A percentile compares a stretch with the other conserved stretches of the same genome.
phyloP scores from a whole-genome alignment of 2,888 invertebrate genomes.

The Fissipunctia ypsillon region DNA sequence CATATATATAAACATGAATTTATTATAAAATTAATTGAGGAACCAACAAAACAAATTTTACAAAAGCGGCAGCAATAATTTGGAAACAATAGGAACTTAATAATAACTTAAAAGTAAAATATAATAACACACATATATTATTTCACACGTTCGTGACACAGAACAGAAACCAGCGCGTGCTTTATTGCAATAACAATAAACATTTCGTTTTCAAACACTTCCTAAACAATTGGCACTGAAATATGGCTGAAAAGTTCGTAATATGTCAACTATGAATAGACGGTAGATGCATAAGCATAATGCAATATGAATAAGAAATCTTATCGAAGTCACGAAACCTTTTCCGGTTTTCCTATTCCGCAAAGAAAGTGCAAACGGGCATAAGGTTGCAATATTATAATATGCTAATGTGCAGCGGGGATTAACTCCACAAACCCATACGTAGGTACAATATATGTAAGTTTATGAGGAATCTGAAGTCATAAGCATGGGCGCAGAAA shows the following conservation, averaged over 20 bases:
- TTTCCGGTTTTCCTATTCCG: neutral
- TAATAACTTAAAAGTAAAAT: slow-evolving; percentile 26
- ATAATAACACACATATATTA: slow-evolving; percentile 42
- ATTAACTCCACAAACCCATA: slow-evolving; percentile 11
- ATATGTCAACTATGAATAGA: slow-evolving; percentile 4
- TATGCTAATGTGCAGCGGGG: slow-evolving; percentile 40
- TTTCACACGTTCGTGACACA: slow-evolving; percentile 52
- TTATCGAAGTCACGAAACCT: slow-evolving; percentile 1
- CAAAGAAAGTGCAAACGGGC: slow-evolving; percentile 15
- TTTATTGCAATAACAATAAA: slow-evolving; percentile 53
- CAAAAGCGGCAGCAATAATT: slow-evolving; percentile 5
- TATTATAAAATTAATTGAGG: neutral
- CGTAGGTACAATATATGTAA: slow-evolving; percentile 32
- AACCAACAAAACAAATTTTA: neutral
- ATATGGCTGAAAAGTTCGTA: slow-evolving; percentile 37
- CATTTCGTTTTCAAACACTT: slow-evolving; percentile 43
- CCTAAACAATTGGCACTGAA: slow-evolving; percentile 40
- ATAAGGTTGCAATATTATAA: slow-evolving; percentile 40
- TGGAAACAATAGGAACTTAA: slow-evolving; percentile 30
- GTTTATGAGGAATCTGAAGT: slow-evolving; percentile 35
- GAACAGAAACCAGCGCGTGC: slow-evolving; percentile 54
- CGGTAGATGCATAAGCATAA: neutral
- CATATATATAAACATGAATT: neutral
- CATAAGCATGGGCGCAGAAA: slow-evolving; percentile 40
- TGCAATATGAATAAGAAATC: slow-evolving; percentile 23